Conservation (phyloP, 92 coral and sea anemone genomes). For the Pocillopora meandrina region DNA sequence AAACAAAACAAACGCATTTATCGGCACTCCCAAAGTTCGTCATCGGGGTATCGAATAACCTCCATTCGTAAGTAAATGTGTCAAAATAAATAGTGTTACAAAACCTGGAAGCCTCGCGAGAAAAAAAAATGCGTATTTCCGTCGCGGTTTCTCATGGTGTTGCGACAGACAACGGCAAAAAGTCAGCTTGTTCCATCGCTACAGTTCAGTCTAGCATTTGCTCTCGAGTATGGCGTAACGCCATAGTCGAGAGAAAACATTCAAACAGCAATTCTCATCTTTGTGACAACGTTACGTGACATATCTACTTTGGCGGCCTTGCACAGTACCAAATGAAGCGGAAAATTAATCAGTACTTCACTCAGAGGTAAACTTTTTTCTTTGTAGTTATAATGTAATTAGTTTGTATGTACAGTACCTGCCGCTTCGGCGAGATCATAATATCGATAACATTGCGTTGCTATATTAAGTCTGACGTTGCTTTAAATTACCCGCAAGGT, state of each 20-base stretch:
- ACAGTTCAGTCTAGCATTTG: slow-evolving; percentile 40
- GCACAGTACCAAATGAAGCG: no score
- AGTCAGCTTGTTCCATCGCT: slow-evolving; percentile 38
- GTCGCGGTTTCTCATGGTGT: slow-evolving; percentile 18
- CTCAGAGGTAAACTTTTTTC: background rate
- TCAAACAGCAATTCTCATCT: slow-evolving; percentile 19
- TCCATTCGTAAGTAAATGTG: slow-evolving; percentile 29
- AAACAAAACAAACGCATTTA: no score
- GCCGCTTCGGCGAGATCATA: background rate
- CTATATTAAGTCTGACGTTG: background rate
- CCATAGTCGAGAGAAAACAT: slow-evolving; percentile 27
- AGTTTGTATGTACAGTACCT: background rate
- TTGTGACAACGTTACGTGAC: no score
- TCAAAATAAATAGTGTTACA: slow-evolving; percentile 31
- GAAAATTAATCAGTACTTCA: no score
- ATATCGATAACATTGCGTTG: background rate
- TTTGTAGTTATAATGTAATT: background rate
- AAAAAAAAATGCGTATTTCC: slow-evolving; percentile 25
- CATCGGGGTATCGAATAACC: slow-evolving; percentile 41
- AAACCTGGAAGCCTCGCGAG: background rate
- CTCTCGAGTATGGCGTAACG: no score
- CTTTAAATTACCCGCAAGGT: background rate
- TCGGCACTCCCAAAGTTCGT: no score
- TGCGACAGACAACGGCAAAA: slow-evolving; percentile 35
- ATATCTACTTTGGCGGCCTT: no score